A percentile compares a stretch with the other conserved stretches of the same genome.
Evolutionary conservation across 2,888 invertebrate genomes (phyloP).

Genomic region (Troilus luridus): DNA sequence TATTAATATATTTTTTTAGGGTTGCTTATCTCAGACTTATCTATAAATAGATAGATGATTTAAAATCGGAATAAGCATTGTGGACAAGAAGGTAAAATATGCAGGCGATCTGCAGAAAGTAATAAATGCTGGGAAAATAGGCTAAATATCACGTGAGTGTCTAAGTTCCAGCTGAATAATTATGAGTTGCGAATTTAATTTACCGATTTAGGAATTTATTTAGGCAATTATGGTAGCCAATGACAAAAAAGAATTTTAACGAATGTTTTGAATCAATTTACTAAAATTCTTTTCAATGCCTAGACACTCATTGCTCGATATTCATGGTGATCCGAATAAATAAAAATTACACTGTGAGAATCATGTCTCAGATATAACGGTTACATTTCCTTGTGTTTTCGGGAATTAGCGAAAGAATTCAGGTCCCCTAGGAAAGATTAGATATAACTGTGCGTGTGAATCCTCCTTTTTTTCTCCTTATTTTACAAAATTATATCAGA

Average conservation of each 20-base stretch:
- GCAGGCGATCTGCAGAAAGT: too few species aligned
- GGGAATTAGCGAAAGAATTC: background rate
- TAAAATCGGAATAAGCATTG: too few species aligned
- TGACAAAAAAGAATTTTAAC: background rate
- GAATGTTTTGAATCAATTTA: background rate
- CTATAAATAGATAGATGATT: too few species aligned
- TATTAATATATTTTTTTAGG: too few species aligned
- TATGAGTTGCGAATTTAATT: too few species aligned
- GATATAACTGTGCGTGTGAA: constrained; percentile 1
- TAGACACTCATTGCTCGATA: background rate
- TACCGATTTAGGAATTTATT: too few species aligned
- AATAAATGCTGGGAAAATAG: too few species aligned
- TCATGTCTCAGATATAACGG: constrained; percentile 7
- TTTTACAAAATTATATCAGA: background rate
- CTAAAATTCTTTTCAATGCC: background rate
- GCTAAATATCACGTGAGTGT: too few species aligned
- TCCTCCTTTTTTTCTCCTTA: background rate
- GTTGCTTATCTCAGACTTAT: too few species aligned
- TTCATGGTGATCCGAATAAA: background rate
- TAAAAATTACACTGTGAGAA: constrained; percentile 32
- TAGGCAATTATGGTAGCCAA: background rate
- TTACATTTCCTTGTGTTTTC: background rate
- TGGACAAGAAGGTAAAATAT: too few species aligned
- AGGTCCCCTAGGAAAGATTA: background rate
- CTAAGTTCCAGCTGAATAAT: too few species aligned